Evolutionary conservation across 2,888 invertebrate genomes (phyloP).

Genomic region (Amphimallon solstitiale): DNA sequence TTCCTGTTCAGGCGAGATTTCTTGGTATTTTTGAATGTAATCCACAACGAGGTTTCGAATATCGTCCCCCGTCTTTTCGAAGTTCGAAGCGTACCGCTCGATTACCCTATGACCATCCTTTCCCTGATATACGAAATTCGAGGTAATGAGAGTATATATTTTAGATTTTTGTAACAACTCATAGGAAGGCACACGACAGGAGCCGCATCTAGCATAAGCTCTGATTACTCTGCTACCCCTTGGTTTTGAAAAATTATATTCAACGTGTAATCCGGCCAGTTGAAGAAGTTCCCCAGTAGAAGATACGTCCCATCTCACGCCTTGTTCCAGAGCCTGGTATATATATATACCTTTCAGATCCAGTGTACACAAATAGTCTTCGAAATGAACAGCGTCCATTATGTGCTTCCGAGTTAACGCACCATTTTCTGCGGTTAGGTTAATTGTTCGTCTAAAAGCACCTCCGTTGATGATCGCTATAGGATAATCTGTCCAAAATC

Average conservation of each 20-base stretch:
- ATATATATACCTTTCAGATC: constrained; percentile 74
- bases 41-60: not conserved
- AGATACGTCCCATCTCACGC: constrained; percentile 54
- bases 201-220: constrained; percentile 73
- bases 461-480: constrained; percentile 82
- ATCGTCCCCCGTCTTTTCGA: not conserved
- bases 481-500: constrained; percentile 81
- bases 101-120: constrained; percentile 76
- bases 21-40: not conserved
- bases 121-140: constrained; percentile 74
- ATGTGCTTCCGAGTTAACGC: constrained; percentile 78
- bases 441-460: constrained; percentile 77
- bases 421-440: constrained; percentile 60
- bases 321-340: constrained; percentile 60
- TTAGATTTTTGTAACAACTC: constrained; percentile 65
- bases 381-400: constrained; percentile 79
- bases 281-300: constrained; percentile 80
- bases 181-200: constrained; percentile 72
- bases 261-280: constrained; percentile 78
- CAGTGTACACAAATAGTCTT: constrained; percentile 73
- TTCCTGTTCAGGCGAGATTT: not conserved
- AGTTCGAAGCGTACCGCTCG: constrained; percentile 47
- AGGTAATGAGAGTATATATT: constrained; percentile 73
- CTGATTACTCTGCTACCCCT: constrained; percentile 72
- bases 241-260: constrained; percentile 72